These are phyloP conservation scores for Sebastes umbrosus DNA, from an alignment of 2,797 vertebrate species.

Conservation along the genomic window DNA sequence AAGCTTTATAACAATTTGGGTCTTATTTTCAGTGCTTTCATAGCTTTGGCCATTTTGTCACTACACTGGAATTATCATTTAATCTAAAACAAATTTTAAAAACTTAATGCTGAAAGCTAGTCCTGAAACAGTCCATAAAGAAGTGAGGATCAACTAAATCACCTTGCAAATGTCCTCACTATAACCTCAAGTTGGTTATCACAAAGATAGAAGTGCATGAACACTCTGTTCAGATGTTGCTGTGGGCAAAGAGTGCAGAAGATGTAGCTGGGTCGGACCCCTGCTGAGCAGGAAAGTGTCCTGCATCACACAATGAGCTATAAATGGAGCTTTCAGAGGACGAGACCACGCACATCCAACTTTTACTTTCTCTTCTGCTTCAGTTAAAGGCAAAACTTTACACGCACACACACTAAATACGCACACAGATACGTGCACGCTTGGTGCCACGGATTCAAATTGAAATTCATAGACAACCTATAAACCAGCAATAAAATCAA, in stretches of 20 bases:
- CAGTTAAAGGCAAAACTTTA: slow-evolving; percentile 7
- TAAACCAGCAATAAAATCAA: background rate
- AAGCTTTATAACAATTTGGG: background rate
- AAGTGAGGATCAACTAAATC: background rate
- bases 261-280: background rate
- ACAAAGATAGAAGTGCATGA: background rate
- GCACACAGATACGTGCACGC: background rate
- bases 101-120: background rate
- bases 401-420: slow-evolving; percentile 5
- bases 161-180: background rate
- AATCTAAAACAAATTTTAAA: background rate
- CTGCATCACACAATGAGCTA: slow-evolving; percentile 34
- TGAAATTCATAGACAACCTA: background rate
- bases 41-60: background rate
- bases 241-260: background rate
- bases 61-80: background rate
- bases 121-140: background rate
- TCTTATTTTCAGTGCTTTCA: background rate
- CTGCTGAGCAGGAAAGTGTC: slow-evolving; percentile 12
- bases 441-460: background rate
- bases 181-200: background rate
- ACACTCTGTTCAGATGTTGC: background rate
- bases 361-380: slow-evolving; percentile 25
- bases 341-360: slow-evolving; percentile 1
- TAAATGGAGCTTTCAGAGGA: slow-evolving; percentile 45